A percentile compares a stretch with the other conserved stretches of the same genome.
phyloP scores from a whole-genome alignment of 2,113 vertebrate species.

The Australoheros scitulus region DNA sequence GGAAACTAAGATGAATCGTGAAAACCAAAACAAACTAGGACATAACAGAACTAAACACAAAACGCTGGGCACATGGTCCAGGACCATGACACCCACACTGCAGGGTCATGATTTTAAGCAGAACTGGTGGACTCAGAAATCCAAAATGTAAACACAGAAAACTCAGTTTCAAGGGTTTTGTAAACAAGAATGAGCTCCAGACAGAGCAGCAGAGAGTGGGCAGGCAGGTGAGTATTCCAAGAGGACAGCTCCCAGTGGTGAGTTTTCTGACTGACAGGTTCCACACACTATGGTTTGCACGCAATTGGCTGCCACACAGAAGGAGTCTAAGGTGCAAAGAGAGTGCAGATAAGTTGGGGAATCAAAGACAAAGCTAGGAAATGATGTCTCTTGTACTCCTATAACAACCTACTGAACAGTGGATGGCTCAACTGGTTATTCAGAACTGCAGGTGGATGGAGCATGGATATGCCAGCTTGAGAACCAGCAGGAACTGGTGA shows the following conservation, averaged over 20 bases:
- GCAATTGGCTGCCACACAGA: background rate
- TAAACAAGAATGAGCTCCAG: background rate
- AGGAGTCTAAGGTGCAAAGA: background rate
- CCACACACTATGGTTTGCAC: background rate
- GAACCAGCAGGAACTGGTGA: background rate
- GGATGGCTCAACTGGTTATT: background rate
- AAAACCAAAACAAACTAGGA: too few relatives aligned
- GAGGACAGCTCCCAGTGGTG: fast-evolving
- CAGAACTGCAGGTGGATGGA: background rate
- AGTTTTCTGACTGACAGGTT: background rate
- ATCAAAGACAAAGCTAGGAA: background rate
- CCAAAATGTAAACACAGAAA: background rate
- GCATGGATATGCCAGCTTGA: background rate
- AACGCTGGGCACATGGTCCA: too few relatives aligned
- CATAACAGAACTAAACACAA: too few relatives aligned
- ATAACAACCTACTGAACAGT: background rate
- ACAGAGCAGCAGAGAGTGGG: background rate
- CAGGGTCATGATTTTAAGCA: background rate
- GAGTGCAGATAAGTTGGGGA: background rate
- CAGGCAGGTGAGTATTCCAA: background rate
- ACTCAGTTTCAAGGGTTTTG: background rate
- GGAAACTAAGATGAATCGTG: too few relatives aligned
- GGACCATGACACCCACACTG: background rate
- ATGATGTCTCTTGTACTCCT: background rate
- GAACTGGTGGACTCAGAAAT: background rate